Conservation (phyloP, 2,113 vertebrate genomes). For the Meles meles region DNA sequence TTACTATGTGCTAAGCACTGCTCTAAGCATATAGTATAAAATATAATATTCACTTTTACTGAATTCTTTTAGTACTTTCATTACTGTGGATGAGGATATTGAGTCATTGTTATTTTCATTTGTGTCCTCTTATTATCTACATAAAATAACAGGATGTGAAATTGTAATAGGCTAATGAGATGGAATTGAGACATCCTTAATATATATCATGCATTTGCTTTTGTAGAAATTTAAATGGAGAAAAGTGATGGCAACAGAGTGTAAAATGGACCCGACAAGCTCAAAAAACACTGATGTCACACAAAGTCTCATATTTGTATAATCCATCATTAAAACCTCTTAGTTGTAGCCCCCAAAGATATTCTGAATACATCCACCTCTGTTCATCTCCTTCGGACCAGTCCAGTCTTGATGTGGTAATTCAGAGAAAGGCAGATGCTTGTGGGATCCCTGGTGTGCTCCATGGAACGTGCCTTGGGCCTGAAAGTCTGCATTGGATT, state of each 20-base stretch:
- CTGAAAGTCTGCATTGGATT: background rate
- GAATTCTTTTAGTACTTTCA: background rate
- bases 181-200: background rate
- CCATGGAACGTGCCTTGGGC: background rate
- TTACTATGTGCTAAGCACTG: background rate
- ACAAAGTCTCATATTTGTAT: background rate
- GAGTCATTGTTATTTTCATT: background rate
- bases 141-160: background rate
- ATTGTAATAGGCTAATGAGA: background rate
- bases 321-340: background rate
- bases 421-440: background rate
- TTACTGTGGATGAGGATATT: background rate
- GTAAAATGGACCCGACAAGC: background rate
- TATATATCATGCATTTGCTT: background rate
- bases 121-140: background rate
- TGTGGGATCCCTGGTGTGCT: background rate
- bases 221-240: background rate
- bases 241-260: background rate
- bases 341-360: background rate
- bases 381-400: background rate
- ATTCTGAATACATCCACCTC: background rate
- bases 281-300: background rate
- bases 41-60: background rate
- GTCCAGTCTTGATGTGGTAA: accelerated
- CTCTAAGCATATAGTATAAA: background rate